Percentiles rank a stretch among this genome's conserved stretches.
These are phyloP conservation scores for Tetranychus cinnabarinus DNA, from an alignment of 1,140 invertebrate species.

Conservation along the genomic window DNA sequence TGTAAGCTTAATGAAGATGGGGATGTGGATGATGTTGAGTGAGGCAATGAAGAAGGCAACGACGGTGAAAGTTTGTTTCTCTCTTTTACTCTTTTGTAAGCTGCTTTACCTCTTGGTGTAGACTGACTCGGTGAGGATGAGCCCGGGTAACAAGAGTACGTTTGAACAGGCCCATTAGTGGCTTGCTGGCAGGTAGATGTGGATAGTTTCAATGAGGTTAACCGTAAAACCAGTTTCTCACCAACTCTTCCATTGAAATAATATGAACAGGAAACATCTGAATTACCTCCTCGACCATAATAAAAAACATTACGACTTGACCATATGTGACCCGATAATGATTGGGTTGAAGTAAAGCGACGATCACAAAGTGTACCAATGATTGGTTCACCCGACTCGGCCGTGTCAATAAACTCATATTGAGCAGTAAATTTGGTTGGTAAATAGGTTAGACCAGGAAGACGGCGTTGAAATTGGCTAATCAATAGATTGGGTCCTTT, in stretches of 20 bases:
- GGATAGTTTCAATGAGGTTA: slow-evolving; percentile 6
- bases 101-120: not conserved
- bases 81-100: not conserved
- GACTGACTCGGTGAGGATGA: not conserved
- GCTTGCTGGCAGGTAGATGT: slow-evolving; percentile 3
- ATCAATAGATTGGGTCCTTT: slow-evolving; percentile 11
- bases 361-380: slow-evolving; percentile 12
- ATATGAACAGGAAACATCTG: slow-evolving; percentile 12
- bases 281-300: slow-evolving; percentile 13
- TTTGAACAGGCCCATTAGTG: slow-evolving; percentile 1
- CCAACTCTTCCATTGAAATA: slow-evolving; percentile 6
- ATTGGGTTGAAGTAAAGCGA: slow-evolving; percentile 4
- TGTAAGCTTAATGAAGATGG: not conserved
- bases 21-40: not conserved
- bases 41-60: too few species aligned
- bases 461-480: slow-evolving; percentile 9
- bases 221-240: slow-evolving; percentile 7
- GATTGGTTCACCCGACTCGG: slow-evolving; percentile 2
- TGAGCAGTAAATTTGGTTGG: slow-evolving; percentile 9
- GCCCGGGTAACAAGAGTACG: not conserved
- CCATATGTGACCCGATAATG: slow-evolving; percentile 1
- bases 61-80: too few species aligned
- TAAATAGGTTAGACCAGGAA: slow-evolving; percentile 6
- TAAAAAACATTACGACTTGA: slow-evolving; percentile 13
- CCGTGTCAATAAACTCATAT: slow-evolving; percentile 14